A percentile compares a stretch with the other conserved stretches of the same genome.
phyloP scores from a whole-genome alignment of 2,113 vertebrate genomes.

The Scolopax mira region DNA sequence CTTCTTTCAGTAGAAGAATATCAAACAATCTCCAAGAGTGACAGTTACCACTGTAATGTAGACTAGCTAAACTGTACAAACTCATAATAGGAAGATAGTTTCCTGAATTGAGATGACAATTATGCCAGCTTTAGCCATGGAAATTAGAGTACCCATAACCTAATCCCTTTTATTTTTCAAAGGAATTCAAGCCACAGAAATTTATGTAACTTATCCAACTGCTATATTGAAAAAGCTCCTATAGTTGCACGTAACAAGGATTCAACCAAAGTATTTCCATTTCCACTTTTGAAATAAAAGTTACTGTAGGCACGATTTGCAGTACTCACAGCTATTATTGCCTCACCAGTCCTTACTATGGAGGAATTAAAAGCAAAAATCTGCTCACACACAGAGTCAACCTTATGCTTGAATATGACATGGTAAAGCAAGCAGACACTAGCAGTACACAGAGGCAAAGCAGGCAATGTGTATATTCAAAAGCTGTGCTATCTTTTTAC shows the following conservation, averaged over 20 bases:
- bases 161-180: slow-evolving; percentile 2
- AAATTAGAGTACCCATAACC: background rate
- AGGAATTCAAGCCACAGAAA: background rate
- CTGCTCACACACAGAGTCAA: background rate
- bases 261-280: background rate
- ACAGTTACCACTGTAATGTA: background rate
- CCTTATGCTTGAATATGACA: background rate
- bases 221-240: background rate
- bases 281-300: background rate
- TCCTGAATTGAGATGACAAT: background rate
- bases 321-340: background rate
- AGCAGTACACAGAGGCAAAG: background rate
- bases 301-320: background rate
- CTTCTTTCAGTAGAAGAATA: background rate
- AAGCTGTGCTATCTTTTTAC: background rate
- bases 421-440: background rate
- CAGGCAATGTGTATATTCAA: background rate
- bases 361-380: background rate
- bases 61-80: background rate
- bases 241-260: background rate
- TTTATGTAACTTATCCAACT: background rate
- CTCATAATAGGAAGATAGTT: background rate
- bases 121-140: background rate
- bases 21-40: background rate
- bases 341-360: background rate